A percentile compares a stretch with the other conserved stretches of the same genome.
Evolutionary conservation across 2,113 vertebrate genomes (phyloP).

Genomic region (Misgurnus mizolepis): DNA sequence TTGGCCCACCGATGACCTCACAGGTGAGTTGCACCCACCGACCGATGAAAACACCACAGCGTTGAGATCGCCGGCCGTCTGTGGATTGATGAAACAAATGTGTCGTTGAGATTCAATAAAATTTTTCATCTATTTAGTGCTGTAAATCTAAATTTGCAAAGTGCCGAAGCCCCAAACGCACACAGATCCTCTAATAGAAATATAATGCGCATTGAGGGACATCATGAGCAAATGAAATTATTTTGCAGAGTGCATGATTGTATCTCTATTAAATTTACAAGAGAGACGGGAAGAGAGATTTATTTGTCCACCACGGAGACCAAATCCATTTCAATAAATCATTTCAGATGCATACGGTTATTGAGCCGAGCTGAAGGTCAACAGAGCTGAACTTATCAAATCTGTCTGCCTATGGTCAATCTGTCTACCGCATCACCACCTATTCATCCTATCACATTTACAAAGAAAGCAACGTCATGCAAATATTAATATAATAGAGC

Average conservation of each 20-base stretch:
- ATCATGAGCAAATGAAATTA: background rate
- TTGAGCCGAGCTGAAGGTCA: conserved; percentile 19
- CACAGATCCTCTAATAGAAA: background rate
- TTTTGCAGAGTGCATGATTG: conserved; percentile 16
- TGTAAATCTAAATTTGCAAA: conserved; percentile 9
- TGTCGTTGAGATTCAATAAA: background rate
- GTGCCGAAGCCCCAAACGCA: background rate
- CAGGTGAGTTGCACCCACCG: conserved; percentile 74
- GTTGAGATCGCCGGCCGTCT: background rate
- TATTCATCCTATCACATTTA: background rate
- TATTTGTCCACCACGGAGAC: background rate
- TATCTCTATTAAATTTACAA: conserved; percentile 8
- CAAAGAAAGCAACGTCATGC: background rate
- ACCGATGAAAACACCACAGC: background rate
- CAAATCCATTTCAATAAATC: conserved; percentile 16
- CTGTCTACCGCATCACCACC: background rate
- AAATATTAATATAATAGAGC: no score
- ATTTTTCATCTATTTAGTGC: background rate
- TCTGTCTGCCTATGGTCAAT: conserved; percentile 6
- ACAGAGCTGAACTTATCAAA: conserved; percentile 38
- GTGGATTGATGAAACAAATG: conserved; percentile 1
- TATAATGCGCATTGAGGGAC: background rate
- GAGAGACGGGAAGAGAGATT: background rate
- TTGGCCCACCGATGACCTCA: conserved; percentile 91
- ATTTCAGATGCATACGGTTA: background rate